Conservation (phyloP, 2,797 vertebrate species). For the Coendou prehensilis region DNA sequence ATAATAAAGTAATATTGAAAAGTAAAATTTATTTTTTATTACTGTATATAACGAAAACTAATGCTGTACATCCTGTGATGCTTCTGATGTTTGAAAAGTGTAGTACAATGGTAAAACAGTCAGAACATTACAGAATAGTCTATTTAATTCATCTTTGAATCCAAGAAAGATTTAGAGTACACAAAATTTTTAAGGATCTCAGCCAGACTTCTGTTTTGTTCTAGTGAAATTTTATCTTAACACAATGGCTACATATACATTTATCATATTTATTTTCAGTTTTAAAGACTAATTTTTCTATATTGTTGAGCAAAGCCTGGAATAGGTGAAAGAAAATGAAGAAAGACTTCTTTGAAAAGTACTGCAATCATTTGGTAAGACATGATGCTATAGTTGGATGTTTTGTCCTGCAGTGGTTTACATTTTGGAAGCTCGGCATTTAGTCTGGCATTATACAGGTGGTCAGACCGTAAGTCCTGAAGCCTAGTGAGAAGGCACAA, state of each 20-base stretch:
- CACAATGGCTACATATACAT: neutral
- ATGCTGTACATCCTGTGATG: neutral
- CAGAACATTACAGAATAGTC: neutral
- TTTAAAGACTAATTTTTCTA: neutral
- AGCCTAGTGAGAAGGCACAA: too few species aligned
- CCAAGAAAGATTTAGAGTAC: neutral
- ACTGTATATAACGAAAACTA: neutral
- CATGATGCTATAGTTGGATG: neutral
- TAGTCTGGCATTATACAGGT: neutral
- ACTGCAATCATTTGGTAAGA: neutral
- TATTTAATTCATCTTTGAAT: neutral
- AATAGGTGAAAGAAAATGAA: neutral
- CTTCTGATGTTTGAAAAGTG: neutral
- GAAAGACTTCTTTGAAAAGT: neutral
- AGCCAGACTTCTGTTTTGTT: neutral
- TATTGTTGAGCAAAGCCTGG: neutral
- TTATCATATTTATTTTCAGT: neutral
- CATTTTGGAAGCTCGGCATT: neutral
- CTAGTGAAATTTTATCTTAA: neutral
- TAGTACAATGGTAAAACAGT: neutral
- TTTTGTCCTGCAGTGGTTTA: neutral
- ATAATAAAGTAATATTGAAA: neutral
- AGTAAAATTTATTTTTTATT: neutral
- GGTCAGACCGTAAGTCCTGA: fast-evolving
- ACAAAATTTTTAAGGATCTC: too few species aligned